Base-by-base conservation (phyloP, 2,113 vertebrate genomes). In the Oostethus manadensis region DNA sequence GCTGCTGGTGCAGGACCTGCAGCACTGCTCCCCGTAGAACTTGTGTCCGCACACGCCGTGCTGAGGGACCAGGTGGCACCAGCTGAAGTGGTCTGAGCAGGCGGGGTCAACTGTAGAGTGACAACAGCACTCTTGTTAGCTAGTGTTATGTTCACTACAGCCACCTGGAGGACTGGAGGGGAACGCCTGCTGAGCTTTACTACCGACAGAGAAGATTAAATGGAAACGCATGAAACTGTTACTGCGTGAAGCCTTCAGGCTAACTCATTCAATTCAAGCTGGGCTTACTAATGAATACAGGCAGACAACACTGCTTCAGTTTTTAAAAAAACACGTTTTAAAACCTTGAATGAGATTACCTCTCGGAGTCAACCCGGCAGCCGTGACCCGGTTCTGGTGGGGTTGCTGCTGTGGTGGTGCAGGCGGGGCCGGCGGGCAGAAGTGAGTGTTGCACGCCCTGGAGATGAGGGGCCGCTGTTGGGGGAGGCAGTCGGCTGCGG, bases 21-120 rank as follows among this genome's bases (percentile, higher is more conserved):
- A 99, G 44, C 97, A 99, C 63, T 97, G 94, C 58, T 95, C 92
- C 58, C 95, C 95, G 0, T 99, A 98, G 82, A 98, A 98, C 69
- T 94, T 95, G 89, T 99, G 95, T 83, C 94, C 94, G 64, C 96
- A 99, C 66, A 98, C 91, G 0, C 94, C 92, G 0, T 99, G 95
- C 69, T 94, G 95, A 29, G 94, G 95, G 23, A 98, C 97, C 70
- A 99, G 82, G 76, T 91, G 93, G 73, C 97, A 99, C 96, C 96
- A 98, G 68, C 81, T 88, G 83, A 97, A 98, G 69, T 87, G 90
- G 75, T 99, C 96, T 10, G 92, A 55, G 42, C 97, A 99, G 48
- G 87, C 89, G 47, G 87, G 89, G 51, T 94, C 92, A 60, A 89
- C 94, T 96, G 82, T 15, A 54, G 18, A 40, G 23, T 42, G 22